A percentile compares a stretch with the other conserved stretches of the same genome.
Conservation (phyloP, 2,797 vertebrate genomes). For the Okamejei kenojei region DNA sequence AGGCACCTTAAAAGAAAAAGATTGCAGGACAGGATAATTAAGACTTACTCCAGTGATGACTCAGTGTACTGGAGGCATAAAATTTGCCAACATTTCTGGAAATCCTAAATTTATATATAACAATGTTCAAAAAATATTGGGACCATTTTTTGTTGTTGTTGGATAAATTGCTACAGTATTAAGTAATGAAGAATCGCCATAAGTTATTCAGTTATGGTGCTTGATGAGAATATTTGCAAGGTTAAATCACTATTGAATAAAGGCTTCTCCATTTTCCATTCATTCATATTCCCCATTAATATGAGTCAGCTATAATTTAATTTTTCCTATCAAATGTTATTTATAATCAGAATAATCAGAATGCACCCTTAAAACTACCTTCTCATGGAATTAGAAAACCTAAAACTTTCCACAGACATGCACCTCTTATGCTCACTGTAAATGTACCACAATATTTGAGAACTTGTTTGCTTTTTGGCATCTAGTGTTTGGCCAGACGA, state of each 20-base stretch:
- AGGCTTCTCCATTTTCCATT: neutral
- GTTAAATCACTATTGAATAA: neutral
- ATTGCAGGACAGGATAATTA: no score
- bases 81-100: no score
- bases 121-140: neutral
- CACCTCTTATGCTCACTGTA: neutral
- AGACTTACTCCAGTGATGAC: no score
- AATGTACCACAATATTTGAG: neutral
- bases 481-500: constrained; percentile 27
- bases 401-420: neutral
- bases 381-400: neutral
- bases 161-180: neutral
- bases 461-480: constrained; percentile 26
- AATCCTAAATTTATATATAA: no score
- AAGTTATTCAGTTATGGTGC: neutral
- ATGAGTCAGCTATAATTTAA: neutral
- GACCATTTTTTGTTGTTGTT: neutral
- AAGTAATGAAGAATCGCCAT: neutral
- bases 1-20: no score
- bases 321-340: neutral
- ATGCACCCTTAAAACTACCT: neutral
- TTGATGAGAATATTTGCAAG: neutral
- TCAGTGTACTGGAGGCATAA: no score
- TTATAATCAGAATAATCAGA: no score
- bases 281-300: neutral